phyloP scores from a whole-genome alignment of 2,888 invertebrate species.

The Lepidochitona cinerea region DNA sequence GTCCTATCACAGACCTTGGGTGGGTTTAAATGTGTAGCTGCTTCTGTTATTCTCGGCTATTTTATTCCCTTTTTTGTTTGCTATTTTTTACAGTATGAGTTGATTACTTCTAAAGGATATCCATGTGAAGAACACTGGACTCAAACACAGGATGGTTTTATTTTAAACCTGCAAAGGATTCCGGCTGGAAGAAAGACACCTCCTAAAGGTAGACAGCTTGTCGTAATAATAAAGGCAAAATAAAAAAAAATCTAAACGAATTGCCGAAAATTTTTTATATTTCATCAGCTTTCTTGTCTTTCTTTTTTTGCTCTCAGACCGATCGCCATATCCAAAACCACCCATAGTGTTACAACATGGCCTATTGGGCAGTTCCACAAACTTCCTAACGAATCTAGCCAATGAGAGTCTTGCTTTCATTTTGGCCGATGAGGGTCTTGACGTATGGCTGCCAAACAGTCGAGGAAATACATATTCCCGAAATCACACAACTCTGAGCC shows the following conservation, averaged over 20 bases:
- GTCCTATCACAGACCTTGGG: too few species aligned
- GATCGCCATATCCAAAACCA: slow-evolving; percentile 13
- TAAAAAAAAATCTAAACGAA: too few species aligned
- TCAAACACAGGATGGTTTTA: slow-evolving; percentile 85
- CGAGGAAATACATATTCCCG: slow-evolving; percentile 85
- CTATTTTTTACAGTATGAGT: too few species aligned
- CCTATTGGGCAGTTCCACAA: slow-evolving; percentile 82
- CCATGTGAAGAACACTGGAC: slow-evolving; percentile 64
- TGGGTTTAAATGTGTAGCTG: too few species aligned
- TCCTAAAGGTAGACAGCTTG: too few species aligned
- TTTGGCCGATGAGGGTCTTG: slow-evolving; percentile 75
- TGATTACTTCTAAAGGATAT: slow-evolving; percentile 69
- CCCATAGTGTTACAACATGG: slow-evolving; percentile 75
- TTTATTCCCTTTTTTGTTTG: too few species aligned
- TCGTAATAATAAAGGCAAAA: too few species aligned
- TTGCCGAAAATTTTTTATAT: too few species aligned
- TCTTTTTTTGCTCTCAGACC: too few species aligned
- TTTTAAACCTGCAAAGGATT: slow-evolving; percentile 86
- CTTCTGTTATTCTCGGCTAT: too few species aligned
- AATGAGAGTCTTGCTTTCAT: slow-evolving; percentile 73
- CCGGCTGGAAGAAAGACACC: slow-evolving; percentile 73
- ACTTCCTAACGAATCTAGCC: slow-evolving; percentile 83
- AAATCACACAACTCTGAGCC: slow-evolving; percentile 76
- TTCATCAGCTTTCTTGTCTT: too few species aligned
- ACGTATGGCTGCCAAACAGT: slow-evolving; percentile 87